phyloP scores from a whole-genome alignment of 2,888 invertebrate genomes.

The Philereme vetulata region DNA sequence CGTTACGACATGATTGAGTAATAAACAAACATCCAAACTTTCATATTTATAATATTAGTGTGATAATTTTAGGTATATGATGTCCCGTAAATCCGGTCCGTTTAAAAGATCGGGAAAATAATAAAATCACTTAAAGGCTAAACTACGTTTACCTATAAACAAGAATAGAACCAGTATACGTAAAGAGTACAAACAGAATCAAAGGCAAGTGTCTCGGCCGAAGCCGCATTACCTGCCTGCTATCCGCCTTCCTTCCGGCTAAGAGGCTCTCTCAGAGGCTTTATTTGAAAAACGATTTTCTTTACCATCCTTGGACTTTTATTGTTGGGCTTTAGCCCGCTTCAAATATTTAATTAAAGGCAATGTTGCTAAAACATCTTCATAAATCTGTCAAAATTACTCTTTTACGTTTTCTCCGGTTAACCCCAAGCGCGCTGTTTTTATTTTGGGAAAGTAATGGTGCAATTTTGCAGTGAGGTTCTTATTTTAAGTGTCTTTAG shows the following conservation, averaged over 20 bases:
- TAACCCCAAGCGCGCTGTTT: not conserved
- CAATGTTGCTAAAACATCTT: slow-evolving; percentile 17
- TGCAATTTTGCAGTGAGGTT: too few relatives aligned
- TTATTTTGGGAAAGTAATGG: slow-evolving; percentile 3
- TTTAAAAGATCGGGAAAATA: too few relatives aligned
- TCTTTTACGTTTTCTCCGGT: slow-evolving; percentile 14
- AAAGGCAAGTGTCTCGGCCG: slow-evolving; percentile 22
- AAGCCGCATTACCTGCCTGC: slow-evolving; percentile 30
- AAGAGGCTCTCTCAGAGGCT: slow-evolving; percentile 29
- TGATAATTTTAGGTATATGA: too few relatives aligned
- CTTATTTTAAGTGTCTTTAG: too few relatives aligned
- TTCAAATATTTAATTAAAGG: slow-evolving; percentile 28
- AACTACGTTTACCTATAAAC: too few relatives aligned
- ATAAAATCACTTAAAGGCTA: too few relatives aligned
- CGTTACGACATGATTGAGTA: too few relatives aligned
- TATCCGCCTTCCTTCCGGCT: slow-evolving; percentile 21
- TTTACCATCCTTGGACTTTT: slow-evolving; percentile 30
- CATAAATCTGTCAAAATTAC: slow-evolving; percentile 27
- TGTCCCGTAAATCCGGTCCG: too few relatives aligned
- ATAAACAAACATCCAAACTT: too few relatives aligned
- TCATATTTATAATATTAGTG: too few relatives aligned
- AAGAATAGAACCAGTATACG: too few relatives aligned
- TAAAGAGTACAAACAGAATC: slow-evolving; percentile 15
- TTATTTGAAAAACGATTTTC: slow-evolving; percentile 34
- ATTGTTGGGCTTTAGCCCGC: slow-evolving; percentile 23